phyloP scores from a whole-genome alignment of 53 echinoderm and acorn worm species.

The Crossaster papposus region DNA sequence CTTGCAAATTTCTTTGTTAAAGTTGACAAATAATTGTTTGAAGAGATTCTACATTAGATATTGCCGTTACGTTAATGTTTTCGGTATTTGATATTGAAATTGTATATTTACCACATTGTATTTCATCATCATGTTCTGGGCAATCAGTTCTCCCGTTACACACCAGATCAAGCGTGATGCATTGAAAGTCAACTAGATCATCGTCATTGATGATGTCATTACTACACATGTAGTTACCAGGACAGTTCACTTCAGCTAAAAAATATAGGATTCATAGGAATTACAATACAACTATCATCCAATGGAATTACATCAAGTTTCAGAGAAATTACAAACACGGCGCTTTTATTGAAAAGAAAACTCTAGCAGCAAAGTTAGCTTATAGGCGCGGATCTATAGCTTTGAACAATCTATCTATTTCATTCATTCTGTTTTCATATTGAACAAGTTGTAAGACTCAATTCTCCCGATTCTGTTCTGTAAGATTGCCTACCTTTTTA shows the following conservation, averaged over 20 bases:
- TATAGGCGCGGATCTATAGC: too few species aligned
- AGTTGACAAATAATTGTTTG: too few species aligned
- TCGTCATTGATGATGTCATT: background rate
- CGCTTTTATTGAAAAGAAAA: background rate
- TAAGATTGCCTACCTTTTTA: too few species aligned
- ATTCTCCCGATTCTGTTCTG: too few species aligned
- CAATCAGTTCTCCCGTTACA: conserved; percentile 56
- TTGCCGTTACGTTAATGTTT: too few species aligned
- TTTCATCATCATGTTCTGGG: conserved; percentile 48
- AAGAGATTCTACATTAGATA: too few species aligned
- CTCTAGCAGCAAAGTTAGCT: too few species aligned
- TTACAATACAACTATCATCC: background rate
- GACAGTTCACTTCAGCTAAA: conserved; percentile 47
- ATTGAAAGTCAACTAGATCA: background rate
- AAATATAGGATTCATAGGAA: background rate
- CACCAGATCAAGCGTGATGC: conserved; percentile 49
- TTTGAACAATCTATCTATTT: too few species aligned
- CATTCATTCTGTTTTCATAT: too few species aligned
- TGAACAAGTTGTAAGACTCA: too few species aligned
- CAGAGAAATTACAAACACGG: background rate
- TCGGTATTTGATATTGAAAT: too few species aligned
- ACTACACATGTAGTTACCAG: conserved; percentile 42
- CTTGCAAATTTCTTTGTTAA: too few species aligned
- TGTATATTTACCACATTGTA: conserved; percentile 61
- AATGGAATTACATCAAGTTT: background rate